These are phyloP conservation scores for Sterrhoptilus dennistouni DNA, from an alignment of 2,113 vertebrate genomes.

Conservation along the genomic window DNA sequence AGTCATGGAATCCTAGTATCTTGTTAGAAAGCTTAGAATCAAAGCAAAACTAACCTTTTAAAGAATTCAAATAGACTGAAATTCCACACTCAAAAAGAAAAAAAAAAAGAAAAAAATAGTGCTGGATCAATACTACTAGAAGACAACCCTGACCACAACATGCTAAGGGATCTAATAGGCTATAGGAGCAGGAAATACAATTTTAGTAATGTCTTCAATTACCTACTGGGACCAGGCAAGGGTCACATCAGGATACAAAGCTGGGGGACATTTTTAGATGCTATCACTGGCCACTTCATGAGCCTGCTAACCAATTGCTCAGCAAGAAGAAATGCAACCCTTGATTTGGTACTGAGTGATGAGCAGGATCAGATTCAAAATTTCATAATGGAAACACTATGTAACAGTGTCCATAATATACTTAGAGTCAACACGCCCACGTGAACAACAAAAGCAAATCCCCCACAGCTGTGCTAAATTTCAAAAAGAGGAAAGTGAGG, in stretches of 20 bases:
- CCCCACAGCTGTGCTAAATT: neutral
- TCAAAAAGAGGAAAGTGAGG: neutral
- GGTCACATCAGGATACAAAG: neutral
- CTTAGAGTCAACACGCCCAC: neutral
- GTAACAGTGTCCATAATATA: slow-evolving; percentile 12
- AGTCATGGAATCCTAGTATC: neutral
- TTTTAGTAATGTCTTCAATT: neutral
- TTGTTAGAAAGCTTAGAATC: neutral
- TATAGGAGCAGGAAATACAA: neutral
- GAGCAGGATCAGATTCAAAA: slow-evolving; percentile 45
- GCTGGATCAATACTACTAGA: neutral
- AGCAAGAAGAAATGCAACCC: neutral
- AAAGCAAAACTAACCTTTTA: neutral
- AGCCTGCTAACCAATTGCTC: slow-evolving; percentile 36
- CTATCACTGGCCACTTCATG: neutral
- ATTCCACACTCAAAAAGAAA: neutral
- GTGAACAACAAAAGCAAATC: neutral
- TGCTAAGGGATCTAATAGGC: neutral
- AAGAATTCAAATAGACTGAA: neutral
- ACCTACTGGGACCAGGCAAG: neutral
- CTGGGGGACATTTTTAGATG: slow-evolving; percentile 42
- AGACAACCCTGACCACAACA: neutral
- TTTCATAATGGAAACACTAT: slow-evolving; percentile 36
- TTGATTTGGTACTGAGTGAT: slow-evolving; percentile 9
- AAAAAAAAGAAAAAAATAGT: neutral